These are phyloP conservation scores for Acipenser transmontanus DNA, from an alignment of 2,797 vertebrate genomes.

Conservation along the genomic window DNA sequence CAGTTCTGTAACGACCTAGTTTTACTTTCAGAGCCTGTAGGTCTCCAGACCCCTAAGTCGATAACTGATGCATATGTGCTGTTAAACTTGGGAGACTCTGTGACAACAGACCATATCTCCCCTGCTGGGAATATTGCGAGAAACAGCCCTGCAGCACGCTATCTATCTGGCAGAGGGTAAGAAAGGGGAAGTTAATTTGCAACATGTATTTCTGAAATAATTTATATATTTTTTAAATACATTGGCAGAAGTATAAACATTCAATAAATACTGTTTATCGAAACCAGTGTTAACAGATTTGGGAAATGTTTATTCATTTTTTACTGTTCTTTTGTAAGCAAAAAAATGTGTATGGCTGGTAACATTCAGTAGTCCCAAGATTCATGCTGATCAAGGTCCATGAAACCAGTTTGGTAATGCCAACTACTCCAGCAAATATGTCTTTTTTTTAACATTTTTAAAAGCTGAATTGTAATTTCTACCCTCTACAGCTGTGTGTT, in stretches of 20 bases:
- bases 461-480: too few relatives aligned
- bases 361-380: background rate
- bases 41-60: conserved; percentile 62
- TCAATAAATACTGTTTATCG: too few relatives aligned
- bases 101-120: conserved; percentile 97
- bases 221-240: too few relatives aligned
- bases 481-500: too few relatives aligned
- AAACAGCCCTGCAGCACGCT: conserved; percentile 85
- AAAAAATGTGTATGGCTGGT: background rate
- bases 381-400: too few relatives aligned
- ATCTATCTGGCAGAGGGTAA: conserved; percentile 79
- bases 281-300: too few relatives aligned
- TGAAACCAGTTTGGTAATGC: too few relatives aligned
- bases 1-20: background rate
- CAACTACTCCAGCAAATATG: too few relatives aligned
- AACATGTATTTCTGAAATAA: too few relatives aligned
- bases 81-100: conserved; percentile 87
- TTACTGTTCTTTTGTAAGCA: background rate
- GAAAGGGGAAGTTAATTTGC: conserved; percentile 16
- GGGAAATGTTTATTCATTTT: too few relatives aligned
- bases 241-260: too few relatives aligned
- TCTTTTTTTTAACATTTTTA: too few relatives aligned
- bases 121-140: conserved; percentile 97
- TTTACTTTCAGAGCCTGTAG: conserved; percentile 61
- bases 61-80: conserved; percentile 80